A percentile compares a stretch with the other conserved stretches of the same genome.
Conservation (phyloP, 2,888 invertebrate species). For the Notocelia uddmanniana region DNA sequence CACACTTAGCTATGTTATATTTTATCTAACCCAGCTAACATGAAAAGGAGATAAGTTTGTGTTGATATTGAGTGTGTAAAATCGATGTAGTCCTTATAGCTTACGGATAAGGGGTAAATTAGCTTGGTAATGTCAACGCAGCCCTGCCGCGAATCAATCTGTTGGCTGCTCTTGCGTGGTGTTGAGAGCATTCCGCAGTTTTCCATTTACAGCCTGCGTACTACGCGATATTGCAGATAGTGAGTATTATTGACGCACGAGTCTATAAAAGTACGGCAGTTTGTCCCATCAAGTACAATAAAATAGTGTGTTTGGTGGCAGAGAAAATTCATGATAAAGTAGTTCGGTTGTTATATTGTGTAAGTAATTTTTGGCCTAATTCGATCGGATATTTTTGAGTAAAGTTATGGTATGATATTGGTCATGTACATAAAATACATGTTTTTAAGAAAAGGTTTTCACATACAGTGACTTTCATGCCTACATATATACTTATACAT, state of each 20-base stretch:
- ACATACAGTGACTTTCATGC: no score
- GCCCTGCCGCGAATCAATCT: conserved; percentile 25
- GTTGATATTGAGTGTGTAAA: conserved; percentile 5
- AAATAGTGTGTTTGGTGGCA: no score
- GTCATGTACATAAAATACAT: no score
- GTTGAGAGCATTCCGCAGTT: conserved; percentile 36
- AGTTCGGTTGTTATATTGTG: no score
- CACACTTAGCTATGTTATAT: conserved; percentile 7
- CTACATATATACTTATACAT: no score
- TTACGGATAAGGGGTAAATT: conserved; percentile 14
- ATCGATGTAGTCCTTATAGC: neutral
- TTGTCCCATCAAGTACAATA: no score
- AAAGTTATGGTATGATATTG: no score
- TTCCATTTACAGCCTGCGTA: conserved; percentile 20
- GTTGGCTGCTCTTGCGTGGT: conserved; percentile 5
- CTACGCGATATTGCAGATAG: neutral
- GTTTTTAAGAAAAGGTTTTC: no score
- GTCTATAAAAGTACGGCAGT: no score
- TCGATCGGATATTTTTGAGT: no score
- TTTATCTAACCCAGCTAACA: conserved; percentile 38
- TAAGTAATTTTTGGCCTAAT: no score
- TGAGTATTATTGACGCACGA: neutral
- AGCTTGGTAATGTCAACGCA: neutral
- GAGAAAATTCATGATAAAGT: no score
- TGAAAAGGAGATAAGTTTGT: conserved; percentile 30